These are phyloP conservation scores for Oceanodroma leucorhoa DNA, from an alignment of 2,797 vertebrate genomes.

Conservation along the genomic window DNA sequence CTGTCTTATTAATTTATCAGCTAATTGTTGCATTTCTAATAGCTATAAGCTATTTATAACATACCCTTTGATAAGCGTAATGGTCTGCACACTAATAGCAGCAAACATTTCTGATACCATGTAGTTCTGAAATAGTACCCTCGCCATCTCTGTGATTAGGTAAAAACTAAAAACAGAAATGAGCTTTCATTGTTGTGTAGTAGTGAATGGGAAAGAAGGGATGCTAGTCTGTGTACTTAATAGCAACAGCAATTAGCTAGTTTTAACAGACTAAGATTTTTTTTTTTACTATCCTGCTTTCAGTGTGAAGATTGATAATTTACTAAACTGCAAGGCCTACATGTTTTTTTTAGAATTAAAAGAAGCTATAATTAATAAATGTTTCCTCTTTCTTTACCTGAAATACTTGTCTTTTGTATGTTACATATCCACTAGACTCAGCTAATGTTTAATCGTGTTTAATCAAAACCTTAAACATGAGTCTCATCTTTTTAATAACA, in stretches of 20 bases:
- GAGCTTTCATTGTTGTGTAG: not conserved
- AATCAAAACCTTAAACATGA: not conserved
- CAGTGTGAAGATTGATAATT: not conserved
- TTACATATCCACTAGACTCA: not conserved
- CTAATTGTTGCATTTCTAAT: conserved; percentile 58
- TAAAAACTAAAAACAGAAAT: not conserved
- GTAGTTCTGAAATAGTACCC: not conserved
- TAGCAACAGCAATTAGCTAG: not conserved
- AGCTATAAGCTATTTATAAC: conserved; percentile 37
- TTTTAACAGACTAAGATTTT: not conserved
- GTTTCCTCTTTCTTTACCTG: not conserved
- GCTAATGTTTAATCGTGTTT: not conserved
- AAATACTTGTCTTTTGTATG: not conserved
- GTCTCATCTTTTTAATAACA: not conserved
- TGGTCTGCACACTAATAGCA: not conserved
- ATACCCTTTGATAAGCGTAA: not conserved
- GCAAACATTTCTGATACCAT: not conserved
- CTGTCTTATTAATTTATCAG: conserved; percentile 51
- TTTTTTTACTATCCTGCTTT: not conserved
- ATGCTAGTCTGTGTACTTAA: not conserved
- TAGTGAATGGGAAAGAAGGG: not conserved
- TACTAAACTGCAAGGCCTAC: not conserved
- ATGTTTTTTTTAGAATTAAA: not conserved
- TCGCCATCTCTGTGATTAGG: not conserved
- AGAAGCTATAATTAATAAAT: not conserved